Base-by-base conservation (phyloP, 2,113 vertebrate species). In the Urocynchramus pylzowi region DNA sequence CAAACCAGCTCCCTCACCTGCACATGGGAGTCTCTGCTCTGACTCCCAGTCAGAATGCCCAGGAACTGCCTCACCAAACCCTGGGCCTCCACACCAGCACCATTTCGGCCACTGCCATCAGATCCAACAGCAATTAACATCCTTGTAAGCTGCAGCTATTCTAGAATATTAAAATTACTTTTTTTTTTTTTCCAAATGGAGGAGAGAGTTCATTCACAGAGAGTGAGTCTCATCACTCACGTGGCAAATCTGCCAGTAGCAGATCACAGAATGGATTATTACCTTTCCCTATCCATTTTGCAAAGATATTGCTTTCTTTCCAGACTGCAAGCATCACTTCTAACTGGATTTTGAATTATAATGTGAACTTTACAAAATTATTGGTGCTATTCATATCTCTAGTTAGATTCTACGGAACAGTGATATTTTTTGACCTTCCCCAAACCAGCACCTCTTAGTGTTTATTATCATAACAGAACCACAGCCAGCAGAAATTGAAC, bases 311-410 rank as follows among this genome's bases (percentile, higher is more conserved):
- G 92, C 95, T 96, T 96, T 96, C 69, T 82, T 95, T 89, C 73
- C 74, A 92, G 95, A 89, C 93, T 94, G 96, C 79, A 78, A 96
- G 77, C 86, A 97, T 89, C 86, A 84, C 65, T 95, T 95, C 79
- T 96, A 97, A 97, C 90, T 50, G 77, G 89, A 96, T 96, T 97
- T 96, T 93, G 95, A 94, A 96, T 96, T 96, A 97, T 95, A 96
- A 96, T 93, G 93, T 94, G 94, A 94, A 94, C 93, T 95, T 97
- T 90, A 96, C 93, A 96, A 96, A 96, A 97, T 95, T 96, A 95
- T 95, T 93, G 90, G 88, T 81, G 90, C 94, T 96, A 96, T 97
- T 97, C 95, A 93, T 95, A 96, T 92, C 61, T 6, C 94, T 95
- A 95, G 96, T 96, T 97, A 84, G 86, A 95, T 96, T 90, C 90